These are phyloP conservation scores for Ceratina australensis DNA, from an alignment of 1,140 invertebrate species.

Conservation along the genomic window DNA sequence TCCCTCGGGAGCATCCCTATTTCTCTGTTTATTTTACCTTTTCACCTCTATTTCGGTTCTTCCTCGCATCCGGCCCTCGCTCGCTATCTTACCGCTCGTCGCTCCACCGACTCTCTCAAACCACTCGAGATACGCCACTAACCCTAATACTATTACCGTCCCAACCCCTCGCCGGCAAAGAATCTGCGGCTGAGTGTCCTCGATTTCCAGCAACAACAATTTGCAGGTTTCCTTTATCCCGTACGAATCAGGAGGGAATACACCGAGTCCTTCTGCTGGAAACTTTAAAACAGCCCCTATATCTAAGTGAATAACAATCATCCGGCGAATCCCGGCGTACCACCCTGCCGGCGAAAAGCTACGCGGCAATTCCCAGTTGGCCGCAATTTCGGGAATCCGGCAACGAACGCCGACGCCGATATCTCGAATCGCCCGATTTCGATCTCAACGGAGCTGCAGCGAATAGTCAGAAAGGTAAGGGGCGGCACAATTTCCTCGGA, in stretches of 20 bases:
- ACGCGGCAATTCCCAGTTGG: conserved; percentile 14
- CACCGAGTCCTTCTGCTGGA: conserved; percentile 26
- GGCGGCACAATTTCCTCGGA: background rate
- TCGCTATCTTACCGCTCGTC: conserved; percentile 28
- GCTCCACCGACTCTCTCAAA: conserved; percentile 13
- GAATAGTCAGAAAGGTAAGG: background rate
- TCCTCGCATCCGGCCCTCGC: conserved; percentile 31
- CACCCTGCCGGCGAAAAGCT: background rate
- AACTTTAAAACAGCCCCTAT: conserved; percentile 55
- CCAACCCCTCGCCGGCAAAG: conserved; percentile 40
- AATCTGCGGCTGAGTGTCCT: conserved; percentile 61
- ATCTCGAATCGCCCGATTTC: no score
- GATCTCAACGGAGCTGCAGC: background rate
- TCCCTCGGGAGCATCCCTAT: conserved; percentile 23
- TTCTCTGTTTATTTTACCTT: conserved; percentile 61
- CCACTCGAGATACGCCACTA: conserved; percentile 67
- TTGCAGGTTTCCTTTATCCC: conserved; percentile 61
- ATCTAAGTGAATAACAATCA: conserved; percentile 56
- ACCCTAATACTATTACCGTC: conserved; percentile 66
- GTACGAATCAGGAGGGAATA: conserved; percentile 53
- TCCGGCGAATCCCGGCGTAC: conserved; percentile 4
- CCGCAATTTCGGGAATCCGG: background rate
- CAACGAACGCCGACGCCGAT: background rate
- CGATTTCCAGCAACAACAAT: conserved; percentile 61
- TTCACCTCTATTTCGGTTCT: conserved; percentile 49